Evolutionary conservation across 2,888 invertebrate genomes (phyloP), one percentile per base, ranked within the genome.

Genomic region (Ephialtes manifestator): DNA sequence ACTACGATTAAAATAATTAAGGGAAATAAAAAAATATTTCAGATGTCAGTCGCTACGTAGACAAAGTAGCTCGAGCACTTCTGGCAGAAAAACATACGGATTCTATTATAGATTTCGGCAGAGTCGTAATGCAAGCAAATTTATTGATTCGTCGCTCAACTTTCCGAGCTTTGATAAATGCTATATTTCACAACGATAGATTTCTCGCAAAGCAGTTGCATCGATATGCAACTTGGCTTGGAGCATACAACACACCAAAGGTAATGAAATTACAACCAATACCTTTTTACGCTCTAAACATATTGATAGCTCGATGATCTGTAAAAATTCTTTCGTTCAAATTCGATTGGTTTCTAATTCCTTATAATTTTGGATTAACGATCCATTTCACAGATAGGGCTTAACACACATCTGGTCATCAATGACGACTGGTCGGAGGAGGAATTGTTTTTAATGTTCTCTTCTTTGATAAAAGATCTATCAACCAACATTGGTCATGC

Each of bases 371-470:
- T 24, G 28, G 24, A 13, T 28, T 58, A 15, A 60, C 55, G 58
- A 53, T 28, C 58, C 18, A 46, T 53, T 65, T 28, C 68, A 51
- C 43, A 86, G 84, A 81, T 82, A 68, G 68, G 81, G 28, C 58
- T 18, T 43, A 67, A 72, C n/a, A 55, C 84, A 24, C 78, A 86
- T 28, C 48, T 92, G 18, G 87, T 89, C 15, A 80, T 93, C 55
- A 89, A 92, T 75, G 75, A 55, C 4, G 85, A 91, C 78, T 91
- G 87, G 87, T 87, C 89, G 1, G 89, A 90, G 51, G 92, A 92
- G 81, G 93, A 93, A 87, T 88, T 92, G 55, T 92, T 89, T 79
- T 84, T 93, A 18, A 81, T 84, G 43, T 55, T 91, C 31, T 53
- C 85, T 20, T 87, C 89, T 65, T 86, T 90, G 31, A 76, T 92